Conservation (phyloP, 2,888 invertebrate genomes). For the Eilema caniola region DNA sequence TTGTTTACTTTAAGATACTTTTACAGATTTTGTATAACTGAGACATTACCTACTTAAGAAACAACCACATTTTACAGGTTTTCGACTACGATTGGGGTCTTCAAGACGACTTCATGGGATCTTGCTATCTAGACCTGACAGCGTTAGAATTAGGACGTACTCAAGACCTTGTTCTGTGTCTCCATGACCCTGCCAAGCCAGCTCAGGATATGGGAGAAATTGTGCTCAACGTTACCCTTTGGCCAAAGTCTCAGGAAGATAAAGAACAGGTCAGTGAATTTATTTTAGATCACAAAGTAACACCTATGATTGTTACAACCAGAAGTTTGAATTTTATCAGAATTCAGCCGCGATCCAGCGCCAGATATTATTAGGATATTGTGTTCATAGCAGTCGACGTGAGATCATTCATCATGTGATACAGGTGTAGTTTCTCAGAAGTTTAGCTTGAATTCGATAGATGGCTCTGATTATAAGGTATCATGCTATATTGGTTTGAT, state of each 20-base stretch:
- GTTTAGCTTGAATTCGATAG: background rate
- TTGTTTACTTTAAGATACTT: too few relatives aligned
- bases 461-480: background rate
- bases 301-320: background rate
- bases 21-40: background rate
- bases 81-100: constrained; percentile 99
- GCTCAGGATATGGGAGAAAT: constrained; percentile 93
- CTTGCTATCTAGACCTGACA: constrained; percentile 94
- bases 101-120: constrained; percentile 99
- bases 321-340: background rate
- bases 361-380: too few relatives aligned
- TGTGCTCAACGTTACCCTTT: constrained; percentile 93
- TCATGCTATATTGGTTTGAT: too few relatives aligned
- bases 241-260: constrained; percentile 97
- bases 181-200: constrained; percentile 92
- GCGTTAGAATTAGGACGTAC: constrained; percentile 92
- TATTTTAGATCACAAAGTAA: background rate
- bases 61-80: constrained; percentile 85
- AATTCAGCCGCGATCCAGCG: too few relatives aligned
- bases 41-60: background rate
- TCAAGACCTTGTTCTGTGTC: constrained; percentile 92
- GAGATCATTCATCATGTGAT: background rate
- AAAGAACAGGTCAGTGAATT: constrained; percentile 93
- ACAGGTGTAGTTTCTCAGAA: background rate
- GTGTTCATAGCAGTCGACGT: background rate